Evolutionary conservation across 2,113 vertebrate species (phyloP).

Genomic region (Marmota monax): DNA sequence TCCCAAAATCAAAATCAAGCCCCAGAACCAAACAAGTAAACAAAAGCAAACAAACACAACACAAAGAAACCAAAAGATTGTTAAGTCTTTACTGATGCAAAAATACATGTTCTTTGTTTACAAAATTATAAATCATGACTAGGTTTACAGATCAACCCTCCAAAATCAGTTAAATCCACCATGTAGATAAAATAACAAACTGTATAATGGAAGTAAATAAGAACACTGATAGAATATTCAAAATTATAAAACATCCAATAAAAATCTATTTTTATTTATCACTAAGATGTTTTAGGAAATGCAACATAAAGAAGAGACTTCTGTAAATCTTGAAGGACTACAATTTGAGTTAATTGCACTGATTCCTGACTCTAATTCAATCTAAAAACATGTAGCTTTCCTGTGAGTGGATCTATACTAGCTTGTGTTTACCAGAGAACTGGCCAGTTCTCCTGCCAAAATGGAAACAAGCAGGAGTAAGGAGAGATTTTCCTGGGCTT

Average conservation of each 20-base stretch:
- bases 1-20: too few relatives aligned
- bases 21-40: not conserved
- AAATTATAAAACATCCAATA: not conserved
- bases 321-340: not conserved
- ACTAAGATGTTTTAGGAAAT: not conserved
- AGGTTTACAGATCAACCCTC: not conserved
- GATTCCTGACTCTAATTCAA: not conserved
- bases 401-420: not conserved
- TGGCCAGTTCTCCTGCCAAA: not conserved
- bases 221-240: constrained; percentile 8
- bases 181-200: constrained; percentile 41
- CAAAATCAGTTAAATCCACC: not conserved
- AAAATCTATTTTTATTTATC: not conserved
- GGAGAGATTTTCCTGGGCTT: not conserved
- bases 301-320: not conserved
- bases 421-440: not conserved
- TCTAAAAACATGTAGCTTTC: not conserved
- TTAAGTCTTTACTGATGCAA: not conserved
- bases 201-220: not conserved
- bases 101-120: not conserved
- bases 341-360: not conserved
- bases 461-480: not conserved
- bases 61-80: not conserved
- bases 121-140: constrained; percentile 12
- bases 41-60: too few relatives aligned